Evolutionary conservation across 2,888 invertebrate genomes (phyloP), one percentile per base, ranked within the genome.

Genomic region (Cerastis rubricosa): DNA sequence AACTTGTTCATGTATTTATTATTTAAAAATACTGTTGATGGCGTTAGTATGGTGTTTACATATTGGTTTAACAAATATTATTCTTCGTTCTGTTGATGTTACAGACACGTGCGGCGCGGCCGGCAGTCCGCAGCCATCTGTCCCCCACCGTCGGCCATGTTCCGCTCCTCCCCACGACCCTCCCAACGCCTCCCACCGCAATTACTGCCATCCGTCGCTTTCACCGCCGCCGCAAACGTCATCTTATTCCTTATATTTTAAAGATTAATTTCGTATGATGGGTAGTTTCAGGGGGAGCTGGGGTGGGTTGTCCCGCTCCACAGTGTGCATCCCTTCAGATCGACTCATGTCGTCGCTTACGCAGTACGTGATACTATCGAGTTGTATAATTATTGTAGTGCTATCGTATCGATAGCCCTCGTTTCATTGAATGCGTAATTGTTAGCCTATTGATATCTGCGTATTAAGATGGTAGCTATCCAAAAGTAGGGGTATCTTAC

Each of bases 141-240:
- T 89, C 94, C 96, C 96, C 96, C 95, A 91, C 95, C 92, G 94
- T 89, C 94, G 89, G 93, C 95, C 95, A 94, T 94, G 90, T 93
- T 94, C 94, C 92, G 95, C 95, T 92, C 96, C 96, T 94, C 96
- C 96, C 95, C 91, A 91, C 90, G 94, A 87, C 92, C 95, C 96
- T 94, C 96, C 96, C 95, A 95, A 92, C 96, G 95, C 96, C 96
- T 92, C 93, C 95, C 94, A 92, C 94, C 93, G 92, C 94, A 94
- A 94, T 94, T 94, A 95, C 92, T 92, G 89, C 91, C 92, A 92
- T 91, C 92, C 91, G 90, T 89, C 90, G 90, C 90, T 89, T 90
- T 91, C 90, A 83, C 91, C 91, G 90, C 87, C 93, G 90, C 91
- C 90, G 91, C 91, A 94, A 94, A 94, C 90, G 91, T 92, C 92